Evolutionary conservation across 35 echinoderm and acorn worm species (phyloP).

Genomic region (Lytechinus pictus): DNA sequence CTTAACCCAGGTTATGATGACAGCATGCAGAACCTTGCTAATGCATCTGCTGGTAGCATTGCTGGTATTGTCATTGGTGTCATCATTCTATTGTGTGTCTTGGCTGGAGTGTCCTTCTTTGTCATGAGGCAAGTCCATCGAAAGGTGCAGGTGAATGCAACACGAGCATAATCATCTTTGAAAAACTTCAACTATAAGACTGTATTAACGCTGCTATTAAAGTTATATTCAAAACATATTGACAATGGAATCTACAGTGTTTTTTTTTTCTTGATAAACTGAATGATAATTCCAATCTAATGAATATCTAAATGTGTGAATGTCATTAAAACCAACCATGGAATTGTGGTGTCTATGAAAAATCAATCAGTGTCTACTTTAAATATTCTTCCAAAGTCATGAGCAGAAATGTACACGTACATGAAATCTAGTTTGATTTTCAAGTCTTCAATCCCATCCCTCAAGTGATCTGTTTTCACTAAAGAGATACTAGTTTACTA

Average conservation of each 20-base stretch:
- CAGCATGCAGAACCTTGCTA: constrained; percentile 25
- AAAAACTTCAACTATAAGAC: background rate
- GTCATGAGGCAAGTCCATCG: constrained; percentile 38
- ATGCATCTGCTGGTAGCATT: constrained; percentile 22
- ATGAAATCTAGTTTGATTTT: background rate
- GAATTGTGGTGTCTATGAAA: too few species aligned
- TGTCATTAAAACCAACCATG: too few species aligned
- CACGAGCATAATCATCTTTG: background rate
- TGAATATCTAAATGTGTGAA: background rate
- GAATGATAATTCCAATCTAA: background rate
- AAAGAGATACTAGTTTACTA: background rate
- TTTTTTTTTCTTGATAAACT: background rate
- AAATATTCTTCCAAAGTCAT: too few species aligned
- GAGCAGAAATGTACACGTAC: too few species aligned
- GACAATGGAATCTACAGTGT: background rate
- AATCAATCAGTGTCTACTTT: too few species aligned
- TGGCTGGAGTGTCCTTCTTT: constrained; percentile 31
- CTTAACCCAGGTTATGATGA: background rate
- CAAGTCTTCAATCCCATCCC: background rate
- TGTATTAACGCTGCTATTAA: background rate
- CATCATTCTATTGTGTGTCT: constrained; percentile 21
- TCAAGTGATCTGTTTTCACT: background rate
- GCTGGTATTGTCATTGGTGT: constrained; percentile 43
- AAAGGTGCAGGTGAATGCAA: constrained; percentile 13
- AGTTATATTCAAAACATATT: background rate